Evolutionary conservation across 2,888 invertebrate genomes (phyloP), one percentile per base, ranked within the genome.

Genomic region (Beris chalybata): DNA sequence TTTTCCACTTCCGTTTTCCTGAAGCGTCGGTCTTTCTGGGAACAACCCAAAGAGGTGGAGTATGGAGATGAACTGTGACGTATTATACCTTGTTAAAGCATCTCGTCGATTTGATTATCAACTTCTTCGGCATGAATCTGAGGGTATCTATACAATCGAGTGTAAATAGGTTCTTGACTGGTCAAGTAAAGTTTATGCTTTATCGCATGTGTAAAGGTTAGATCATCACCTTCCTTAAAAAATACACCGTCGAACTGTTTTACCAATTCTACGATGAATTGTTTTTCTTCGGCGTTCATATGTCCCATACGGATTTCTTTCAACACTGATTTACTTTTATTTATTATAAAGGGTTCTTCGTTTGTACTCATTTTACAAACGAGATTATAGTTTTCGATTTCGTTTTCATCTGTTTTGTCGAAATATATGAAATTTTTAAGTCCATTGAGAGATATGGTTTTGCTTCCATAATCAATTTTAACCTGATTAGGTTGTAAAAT

Each of bases 41-140:
- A 22, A 58, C 58, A n/a, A 58, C 5, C 58, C 58, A 58, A 45
- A 58, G 9, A n/a, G 58, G 58, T 11, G 22, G 44, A 45, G 44
- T 58, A 58, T 1, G 58, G 58, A 6, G 58, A 58, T 6, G 9
- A 29, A 29, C 58, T 58, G 22, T 43, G 44, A 13, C 22, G 38
- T 29, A 58, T 44, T 4, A 58, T 58, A 45, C 45, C 29, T 22
- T 22, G 22, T 22, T 1, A 22, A 1, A 22, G 22, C 22, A 22
- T 22, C 22, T 22, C 22, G 22, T 45, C 11, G 12, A 58, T 58
- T n/a, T 58, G 58, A 1, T 44, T 58, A 15, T 44, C 43, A 30
- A 58, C 30, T 58, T 58, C 58, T 7, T 13, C 7, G n/a, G 12
- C 29, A 13, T 44, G 58, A 5, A 15, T 13, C 9, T 45, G 9